phyloP scores from a whole-genome alignment of 2,797 vertebrate genomes.

The Valencia hispanica region DNA sequence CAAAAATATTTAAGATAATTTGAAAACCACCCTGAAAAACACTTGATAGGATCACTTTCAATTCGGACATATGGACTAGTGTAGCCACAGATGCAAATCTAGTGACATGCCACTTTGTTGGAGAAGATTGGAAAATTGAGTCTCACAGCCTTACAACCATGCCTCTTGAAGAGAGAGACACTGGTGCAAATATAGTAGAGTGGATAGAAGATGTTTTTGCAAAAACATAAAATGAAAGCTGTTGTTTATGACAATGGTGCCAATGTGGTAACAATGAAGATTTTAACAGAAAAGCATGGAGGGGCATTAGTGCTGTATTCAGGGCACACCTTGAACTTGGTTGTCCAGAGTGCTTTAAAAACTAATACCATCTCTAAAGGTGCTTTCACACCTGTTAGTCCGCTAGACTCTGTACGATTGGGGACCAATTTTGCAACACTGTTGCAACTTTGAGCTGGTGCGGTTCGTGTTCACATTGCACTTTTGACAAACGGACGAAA shows the following conservation, averaged over 20 bases:
- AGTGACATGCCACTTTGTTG: constrained; percentile 15
- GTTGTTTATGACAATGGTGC: constrained; percentile 37
- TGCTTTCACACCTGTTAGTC: no score
- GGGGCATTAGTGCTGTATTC: constrained; percentile 23
- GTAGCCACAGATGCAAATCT: constrained; percentile 7
- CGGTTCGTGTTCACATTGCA: no score
- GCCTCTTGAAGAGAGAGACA: constrained; percentile 23
- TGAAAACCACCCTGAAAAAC: neutral
- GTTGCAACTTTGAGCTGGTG: no score
- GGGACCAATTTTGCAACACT: no score
- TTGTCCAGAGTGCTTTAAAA: constrained; percentile 21
- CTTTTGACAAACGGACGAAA: no score
- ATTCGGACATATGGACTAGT: constrained; percentile 17
- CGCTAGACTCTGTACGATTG: no score
- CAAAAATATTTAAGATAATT: neutral
- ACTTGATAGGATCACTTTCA: neutral
- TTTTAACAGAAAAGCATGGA: constrained; percentile 36
- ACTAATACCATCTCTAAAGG: no score
- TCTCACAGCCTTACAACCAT: constrained; percentile 6
- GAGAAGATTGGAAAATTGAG: constrained; percentile 17
- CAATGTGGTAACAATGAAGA: constrained; percentile 15
- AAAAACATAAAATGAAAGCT: constrained; percentile 44
- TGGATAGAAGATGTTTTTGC: constrained; percentile 28
- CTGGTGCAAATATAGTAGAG: constrained; percentile 36
- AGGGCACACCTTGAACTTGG: constrained; percentile 13